A percentile compares a stretch with the other conserved stretches of the same genome.
These are phyloP conservation scores for Phoxinus dragarum DNA, from an alignment of 2,797 vertebrate genomes.

Conservation along the genomic window DNA sequence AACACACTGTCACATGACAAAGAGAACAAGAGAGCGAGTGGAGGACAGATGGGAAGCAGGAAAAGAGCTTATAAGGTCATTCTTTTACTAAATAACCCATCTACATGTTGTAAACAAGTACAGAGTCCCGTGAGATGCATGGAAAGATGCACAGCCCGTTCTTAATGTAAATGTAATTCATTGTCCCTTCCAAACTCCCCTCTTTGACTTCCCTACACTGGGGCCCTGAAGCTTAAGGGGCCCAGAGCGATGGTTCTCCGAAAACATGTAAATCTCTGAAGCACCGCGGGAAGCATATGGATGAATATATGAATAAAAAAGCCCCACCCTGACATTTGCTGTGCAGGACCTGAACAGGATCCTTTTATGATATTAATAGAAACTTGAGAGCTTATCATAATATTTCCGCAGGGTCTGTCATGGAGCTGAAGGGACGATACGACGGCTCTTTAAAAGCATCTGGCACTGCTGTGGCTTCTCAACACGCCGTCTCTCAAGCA, in stretches of 20 bases:
- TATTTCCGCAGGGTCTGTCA: conserved; percentile 36
- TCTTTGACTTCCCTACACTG: conserved; percentile 21
- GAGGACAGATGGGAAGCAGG: conserved; percentile 33
- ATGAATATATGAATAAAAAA: conserved; percentile 54
- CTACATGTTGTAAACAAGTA: conserved; percentile 23
- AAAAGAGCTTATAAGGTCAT: conserved; percentile 18
- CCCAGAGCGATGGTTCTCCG: conserved; percentile 18
- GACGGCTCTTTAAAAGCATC: conserved; percentile 26
- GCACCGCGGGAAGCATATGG: conserved; percentile 49
- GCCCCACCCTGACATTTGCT: conserved; percentile 35
- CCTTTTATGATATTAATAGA: conserved; percentile 38
- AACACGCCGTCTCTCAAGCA: background rate
- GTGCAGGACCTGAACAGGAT: background rate
- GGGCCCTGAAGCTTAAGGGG: conserved; percentile 44
- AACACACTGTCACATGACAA: conserved; percentile 51
- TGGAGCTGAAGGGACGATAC: conserved; percentile 33
- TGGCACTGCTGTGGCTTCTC: background rate
- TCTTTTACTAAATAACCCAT: conserved; percentile 9
- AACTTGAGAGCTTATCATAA: conserved; percentile 45
- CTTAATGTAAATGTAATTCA: conserved; percentile 44
- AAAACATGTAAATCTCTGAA: conserved; percentile 59
- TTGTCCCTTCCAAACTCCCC: conserved; percentile 14
- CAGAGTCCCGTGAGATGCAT: background rate
- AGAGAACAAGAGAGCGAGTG: conserved; percentile 45
- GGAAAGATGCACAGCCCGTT: conserved; percentile 25